Base-by-base conservation (phyloP, 2,888 invertebrate genomes). In the Nomada ruficornis region DNA sequence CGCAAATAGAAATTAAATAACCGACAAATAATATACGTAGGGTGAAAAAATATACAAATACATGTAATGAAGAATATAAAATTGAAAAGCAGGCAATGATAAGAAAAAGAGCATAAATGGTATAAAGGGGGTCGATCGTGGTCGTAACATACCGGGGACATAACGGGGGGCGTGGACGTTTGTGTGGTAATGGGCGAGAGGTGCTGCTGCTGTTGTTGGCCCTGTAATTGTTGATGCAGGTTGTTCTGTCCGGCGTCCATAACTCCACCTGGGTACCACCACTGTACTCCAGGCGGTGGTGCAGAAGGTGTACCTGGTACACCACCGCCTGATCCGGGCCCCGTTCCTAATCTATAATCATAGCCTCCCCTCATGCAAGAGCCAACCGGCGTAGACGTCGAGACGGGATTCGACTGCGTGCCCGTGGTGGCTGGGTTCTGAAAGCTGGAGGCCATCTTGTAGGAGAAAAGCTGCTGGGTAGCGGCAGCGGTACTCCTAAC, bases 361-460 rank as follows among this genome's bases (percentile, higher is more conserved):
- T 97, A 97, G 88, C 94, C 94, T 86, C 93, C 89, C 91, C 92
- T 86, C 91, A 92, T 91, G 88, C 91, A 90, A 81, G 92, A 82
- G 83, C 96, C 95, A 85, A 96, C 95, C 81, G 96, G 95, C 89
- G 95, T 95, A 90, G 95, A 95, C 87, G 96, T 95, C 90, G 96
- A 95, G 89, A 96, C 95, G 89, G 95, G 95, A 90, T 94, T 95
- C 94, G 95, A 96, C 94, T 94, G 95, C 92, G 94, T 95, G 94
- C 95, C 95, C 93, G 95, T 96, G 94, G 95, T 96, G 94, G 95
- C 95, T 91, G 96, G 95, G 94, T 96, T 96, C 91, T 97, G 96
- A 95, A 97, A 97, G 94, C 96, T 97, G 94, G 96, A 96, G 91
- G 97, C 96, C 97, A 97, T 97, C 95, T 97, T 97, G 94, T 97